Evolutionary conservation across 1,140 invertebrate species (phyloP).

Genomic region (Asobara japonica): DNA sequence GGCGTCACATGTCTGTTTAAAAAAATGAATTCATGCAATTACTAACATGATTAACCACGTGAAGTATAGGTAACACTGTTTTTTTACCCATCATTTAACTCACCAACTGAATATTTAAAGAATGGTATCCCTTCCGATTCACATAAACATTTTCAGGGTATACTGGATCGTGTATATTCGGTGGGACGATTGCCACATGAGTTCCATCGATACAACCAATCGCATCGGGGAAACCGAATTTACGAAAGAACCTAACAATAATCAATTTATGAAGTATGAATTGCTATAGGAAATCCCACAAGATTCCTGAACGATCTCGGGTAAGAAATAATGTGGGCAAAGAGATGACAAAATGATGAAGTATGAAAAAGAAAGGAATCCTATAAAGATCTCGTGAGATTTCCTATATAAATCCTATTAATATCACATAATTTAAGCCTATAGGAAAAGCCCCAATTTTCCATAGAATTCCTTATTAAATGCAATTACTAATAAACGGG

Average conservation of each 20-base stretch:
- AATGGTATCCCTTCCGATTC: constrained; percentile 52
- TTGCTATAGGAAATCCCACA: neutral
- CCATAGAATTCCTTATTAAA: too few relatives aligned
- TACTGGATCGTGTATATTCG: constrained; percentile 31
- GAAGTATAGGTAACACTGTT: constrained; percentile 5
- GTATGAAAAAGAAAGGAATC: constrained; percentile 23
- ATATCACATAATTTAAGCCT: too few relatives aligned
- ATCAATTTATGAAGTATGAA: neutral
- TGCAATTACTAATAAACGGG: too few relatives aligned
- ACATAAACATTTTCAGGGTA: constrained; percentile 51
- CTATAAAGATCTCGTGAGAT: too few relatives aligned
- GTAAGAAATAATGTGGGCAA: too few relatives aligned
- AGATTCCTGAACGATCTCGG: too few relatives aligned
- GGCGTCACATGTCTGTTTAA: constrained; percentile 34
- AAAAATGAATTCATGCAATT: neutral
- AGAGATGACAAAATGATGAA: too few relatives aligned
- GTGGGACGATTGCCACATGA: constrained; percentile 47
- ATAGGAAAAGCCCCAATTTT: too few relatives aligned
- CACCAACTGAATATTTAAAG: constrained; percentile 51
- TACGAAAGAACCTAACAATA: constrained; percentile 36
- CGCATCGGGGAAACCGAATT: constrained; percentile 40
- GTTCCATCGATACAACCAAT: constrained; percentile 49
- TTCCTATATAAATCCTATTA: too few relatives aligned
- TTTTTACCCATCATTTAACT: too few relatives aligned
- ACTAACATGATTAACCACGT: neutral